phyloP scores from a whole-genome alignment of 2,797 vertebrate genomes.

The Xenentodon cancila region DNA sequence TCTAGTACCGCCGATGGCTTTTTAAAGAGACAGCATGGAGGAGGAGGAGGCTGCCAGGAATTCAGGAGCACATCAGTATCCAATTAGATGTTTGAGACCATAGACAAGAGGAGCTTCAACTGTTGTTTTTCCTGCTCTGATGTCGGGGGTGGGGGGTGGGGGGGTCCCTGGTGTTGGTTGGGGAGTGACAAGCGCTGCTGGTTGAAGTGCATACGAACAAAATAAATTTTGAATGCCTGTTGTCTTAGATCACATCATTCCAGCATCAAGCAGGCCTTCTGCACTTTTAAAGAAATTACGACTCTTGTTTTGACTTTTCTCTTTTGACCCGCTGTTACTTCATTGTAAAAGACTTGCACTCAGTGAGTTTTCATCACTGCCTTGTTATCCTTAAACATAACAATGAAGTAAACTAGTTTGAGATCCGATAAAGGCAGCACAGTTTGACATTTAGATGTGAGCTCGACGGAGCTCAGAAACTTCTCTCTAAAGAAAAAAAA shows the following conservation, averaged over 20 bases:
- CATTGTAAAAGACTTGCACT: not conserved
- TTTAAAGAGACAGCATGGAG: slow-evolving; percentile 30
- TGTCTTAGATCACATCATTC: slow-evolving; percentile 48
- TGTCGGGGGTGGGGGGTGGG: slow-evolving; percentile 49
- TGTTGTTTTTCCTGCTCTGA: slow-evolving; percentile 24
- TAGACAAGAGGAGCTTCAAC: slow-evolving; percentile 23
- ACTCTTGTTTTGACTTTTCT: slow-evolving; percentile 36
- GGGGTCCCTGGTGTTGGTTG: slow-evolving; percentile 2
- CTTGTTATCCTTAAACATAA: slow-evolving; percentile 1
- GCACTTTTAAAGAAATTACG: slow-evolving; percentile 30
- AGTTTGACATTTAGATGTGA: slow-evolving; percentile 29
- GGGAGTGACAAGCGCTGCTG: slow-evolving; percentile 41
- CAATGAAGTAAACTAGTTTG: not conserved
- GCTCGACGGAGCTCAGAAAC: slow-evolving; percentile 19
- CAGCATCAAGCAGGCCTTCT: not conserved
- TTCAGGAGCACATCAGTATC: slow-evolving; percentile 69
- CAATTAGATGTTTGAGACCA: slow-evolving; percentile 69
- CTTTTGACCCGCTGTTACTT: slow-evolving; percentile 31
- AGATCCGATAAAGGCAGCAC: slow-evolving; percentile 29
- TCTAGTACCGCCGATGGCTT: slow-evolving; percentile 48
- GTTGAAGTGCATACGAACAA: slow-evolving; percentile 23
- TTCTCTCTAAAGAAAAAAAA: slow-evolving; percentile 25
- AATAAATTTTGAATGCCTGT: slow-evolving; percentile 52
- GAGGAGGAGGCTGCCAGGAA: slow-evolving; percentile 49
- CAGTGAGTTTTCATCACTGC: not conserved